Conservation (phyloP, 2,888 invertebrate genomes). For the Latrodectus hesperus region DNA sequence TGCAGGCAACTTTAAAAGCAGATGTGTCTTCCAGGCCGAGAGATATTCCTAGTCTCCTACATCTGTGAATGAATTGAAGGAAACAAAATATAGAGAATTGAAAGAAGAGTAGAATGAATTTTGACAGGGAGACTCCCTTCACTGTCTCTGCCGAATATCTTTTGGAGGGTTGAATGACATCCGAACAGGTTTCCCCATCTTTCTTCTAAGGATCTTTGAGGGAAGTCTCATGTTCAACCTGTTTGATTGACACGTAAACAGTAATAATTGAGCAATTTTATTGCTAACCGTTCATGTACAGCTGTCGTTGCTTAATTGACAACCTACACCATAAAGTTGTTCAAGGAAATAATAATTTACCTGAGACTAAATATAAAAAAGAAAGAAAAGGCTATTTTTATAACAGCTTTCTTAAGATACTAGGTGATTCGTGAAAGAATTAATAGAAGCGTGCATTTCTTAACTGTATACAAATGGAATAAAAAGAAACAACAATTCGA, state of each 20-base stretch:
- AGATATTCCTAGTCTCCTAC: too few relatives aligned
- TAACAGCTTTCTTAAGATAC: neutral
- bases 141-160: too few relatives aligned
- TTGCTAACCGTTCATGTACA: conserved; percentile 29
- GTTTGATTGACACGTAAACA: conserved; percentile 52
- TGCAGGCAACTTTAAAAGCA: too few relatives aligned
- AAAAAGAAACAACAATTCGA: neutral
- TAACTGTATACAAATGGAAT: neutral
- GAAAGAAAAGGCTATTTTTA: neutral
- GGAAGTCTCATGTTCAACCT: neutral
- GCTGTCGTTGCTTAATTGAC: conserved; percentile 28
- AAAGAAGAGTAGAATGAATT: too few relatives aligned
- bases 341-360: neutral
- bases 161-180: neutral
- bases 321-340: neutral
- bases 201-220: neutral
- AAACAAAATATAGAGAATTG: too few relatives aligned
- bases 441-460: neutral
- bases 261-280: conserved; percentile 50
- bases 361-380: neutral
- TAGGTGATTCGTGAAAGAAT: neutral
- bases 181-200: conserved; percentile 21
- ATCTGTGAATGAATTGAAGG: too few relatives aligned
- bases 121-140: too few relatives aligned
- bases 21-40: too few relatives aligned